Percentiles rank a stretch among this genome's conserved stretches.
These are phyloP conservation scores for Pelecanoides urinatrix DNA, from an alignment of 2,113 vertebrate species.

Conservation along the genomic window DNA sequence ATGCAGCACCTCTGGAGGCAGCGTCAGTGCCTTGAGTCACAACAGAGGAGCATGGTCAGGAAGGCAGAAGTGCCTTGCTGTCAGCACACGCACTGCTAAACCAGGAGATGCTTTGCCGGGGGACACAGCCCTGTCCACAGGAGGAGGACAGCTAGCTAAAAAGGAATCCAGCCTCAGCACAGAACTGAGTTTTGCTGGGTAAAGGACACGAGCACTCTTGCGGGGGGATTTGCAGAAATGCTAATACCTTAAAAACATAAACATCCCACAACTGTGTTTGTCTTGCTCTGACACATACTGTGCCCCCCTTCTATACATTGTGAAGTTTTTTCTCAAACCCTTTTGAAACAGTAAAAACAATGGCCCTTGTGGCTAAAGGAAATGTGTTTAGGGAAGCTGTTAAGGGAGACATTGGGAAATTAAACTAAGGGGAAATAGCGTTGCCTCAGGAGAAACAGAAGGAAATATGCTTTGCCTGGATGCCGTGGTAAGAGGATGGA, in stretches of 20 bases:
- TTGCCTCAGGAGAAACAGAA: constrained; percentile 18
- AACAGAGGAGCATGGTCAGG: background rate
- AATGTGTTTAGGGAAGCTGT: background rate
- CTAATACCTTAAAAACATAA: background rate
- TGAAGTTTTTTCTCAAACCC: background rate
- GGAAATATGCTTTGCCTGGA: background rate
- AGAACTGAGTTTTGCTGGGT: background rate
- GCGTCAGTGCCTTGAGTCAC: background rate
- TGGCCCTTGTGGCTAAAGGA: background rate
- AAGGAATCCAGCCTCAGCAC: background rate
- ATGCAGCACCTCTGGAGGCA: background rate
- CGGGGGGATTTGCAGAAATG: background rate
- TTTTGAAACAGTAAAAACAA: constrained; percentile 3
- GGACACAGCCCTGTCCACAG: background rate
- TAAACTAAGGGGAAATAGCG: background rate
- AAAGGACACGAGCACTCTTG: background rate
- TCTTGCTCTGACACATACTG: background rate
- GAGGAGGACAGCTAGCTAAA: background rate
- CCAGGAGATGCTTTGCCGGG: background rate
- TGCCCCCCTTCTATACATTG: background rate
- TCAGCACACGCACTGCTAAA: background rate
- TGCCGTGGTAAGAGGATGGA: background rate
- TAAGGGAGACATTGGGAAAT: background rate
- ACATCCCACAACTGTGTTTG: background rate
- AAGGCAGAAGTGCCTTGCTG: background rate